Conservation (phyloP, 2,888 invertebrate genomes). For the Nomada fucata region DNA sequence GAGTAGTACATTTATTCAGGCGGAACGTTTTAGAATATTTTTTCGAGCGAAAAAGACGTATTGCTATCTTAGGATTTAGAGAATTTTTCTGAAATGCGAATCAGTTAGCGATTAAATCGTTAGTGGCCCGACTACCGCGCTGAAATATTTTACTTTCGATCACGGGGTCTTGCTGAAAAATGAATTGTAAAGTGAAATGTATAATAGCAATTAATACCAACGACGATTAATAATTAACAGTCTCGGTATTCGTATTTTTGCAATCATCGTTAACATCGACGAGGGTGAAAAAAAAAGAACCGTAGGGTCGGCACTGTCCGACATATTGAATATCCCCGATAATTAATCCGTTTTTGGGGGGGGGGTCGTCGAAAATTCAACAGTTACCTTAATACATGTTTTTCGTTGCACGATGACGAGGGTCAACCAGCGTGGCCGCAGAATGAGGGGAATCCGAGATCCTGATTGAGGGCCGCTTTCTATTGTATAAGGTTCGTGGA, state of each 20-base stretch:
- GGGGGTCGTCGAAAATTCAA: constrained; percentile 41
- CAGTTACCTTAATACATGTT: constrained; percentile 50
- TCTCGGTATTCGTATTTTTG: background rate
- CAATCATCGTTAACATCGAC: background rate
- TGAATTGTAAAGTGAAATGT: too few relatives aligned
- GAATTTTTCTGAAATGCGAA: too few relatives aligned
- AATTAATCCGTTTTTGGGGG: constrained; percentile 58
- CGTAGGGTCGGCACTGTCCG: background rate
- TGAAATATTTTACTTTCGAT: too few relatives aligned
- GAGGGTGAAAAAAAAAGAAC: background rate
- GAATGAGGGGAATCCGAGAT: constrained; percentile 51
- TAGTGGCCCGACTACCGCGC: too few relatives aligned
- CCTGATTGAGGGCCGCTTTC: constrained; percentile 66
- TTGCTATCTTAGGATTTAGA: too few relatives aligned
- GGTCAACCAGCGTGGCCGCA: constrained; percentile 59
- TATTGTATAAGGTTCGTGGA: constrained; percentile 35
- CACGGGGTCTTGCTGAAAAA: too few relatives aligned
- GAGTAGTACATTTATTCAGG: too few relatives aligned
- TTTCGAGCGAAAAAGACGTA: too few relatives aligned
- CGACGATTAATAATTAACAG: background rate
- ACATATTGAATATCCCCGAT: constrained; percentile 46
- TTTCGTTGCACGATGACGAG: constrained; percentile 64
- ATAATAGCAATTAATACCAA: too few relatives aligned
- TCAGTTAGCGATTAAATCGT: too few relatives aligned
- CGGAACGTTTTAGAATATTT: too few relatives aligned